A percentile compares a stretch with the other conserved stretches of the same genome.
These are phyloP conservation scores for Agapostemon virescens DNA, from an alignment of 2,888 invertebrate species.

Conservation along the genomic window DNA sequence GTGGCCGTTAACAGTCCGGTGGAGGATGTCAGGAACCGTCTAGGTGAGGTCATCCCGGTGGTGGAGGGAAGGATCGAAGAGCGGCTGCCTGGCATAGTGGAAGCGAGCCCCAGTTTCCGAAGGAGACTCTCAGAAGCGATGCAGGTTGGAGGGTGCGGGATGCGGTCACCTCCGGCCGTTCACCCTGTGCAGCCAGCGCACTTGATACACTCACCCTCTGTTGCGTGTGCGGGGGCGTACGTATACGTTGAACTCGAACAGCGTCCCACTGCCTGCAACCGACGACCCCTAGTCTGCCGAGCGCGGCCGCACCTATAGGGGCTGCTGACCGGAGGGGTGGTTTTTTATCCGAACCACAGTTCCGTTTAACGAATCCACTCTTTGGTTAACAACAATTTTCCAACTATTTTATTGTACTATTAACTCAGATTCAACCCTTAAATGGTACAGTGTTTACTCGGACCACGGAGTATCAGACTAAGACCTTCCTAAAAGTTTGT, in stretches of 20 bases:
- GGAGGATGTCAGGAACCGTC: slow-evolving; percentile 18
- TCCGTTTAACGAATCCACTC: not conserved
- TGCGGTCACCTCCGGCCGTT: slow-evolving; percentile 75
- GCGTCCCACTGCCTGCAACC: slow-evolving; percentile 51
- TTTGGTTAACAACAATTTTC: not conserved
- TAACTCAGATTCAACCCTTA: not conserved
- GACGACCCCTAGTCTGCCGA: slow-evolving; percentile 47
- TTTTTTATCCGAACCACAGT: not conserved
- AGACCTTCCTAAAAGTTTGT: too few relatives aligned
- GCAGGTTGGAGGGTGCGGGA: slow-evolving; percentile 69
- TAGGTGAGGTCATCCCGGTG: slow-evolving; percentile 34
- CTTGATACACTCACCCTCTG: slow-evolving; percentile 66
- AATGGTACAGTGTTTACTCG: too few relatives aligned
- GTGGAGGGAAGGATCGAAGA: slow-evolving; percentile 50
- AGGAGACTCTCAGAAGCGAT: slow-evolving; percentile 52
- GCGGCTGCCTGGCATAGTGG: slow-evolving; percentile 43
- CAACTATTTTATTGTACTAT: not conserved
- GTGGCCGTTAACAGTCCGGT: slow-evolving; percentile 36
- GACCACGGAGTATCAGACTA: too few relatives aligned
- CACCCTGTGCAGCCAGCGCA: slow-evolving; percentile 72
- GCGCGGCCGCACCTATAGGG: slow-evolving; percentile 17
- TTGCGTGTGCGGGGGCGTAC: slow-evolving; percentile 50
- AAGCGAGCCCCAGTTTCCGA: slow-evolving; percentile 68
- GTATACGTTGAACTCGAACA: slow-evolving; percentile 38
- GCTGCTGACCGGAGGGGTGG: slow-evolving; percentile 8